phyloP scores from a whole-genome alignment of 2,113 vertebrate species.

The Sebastes fasciatus region DNA sequence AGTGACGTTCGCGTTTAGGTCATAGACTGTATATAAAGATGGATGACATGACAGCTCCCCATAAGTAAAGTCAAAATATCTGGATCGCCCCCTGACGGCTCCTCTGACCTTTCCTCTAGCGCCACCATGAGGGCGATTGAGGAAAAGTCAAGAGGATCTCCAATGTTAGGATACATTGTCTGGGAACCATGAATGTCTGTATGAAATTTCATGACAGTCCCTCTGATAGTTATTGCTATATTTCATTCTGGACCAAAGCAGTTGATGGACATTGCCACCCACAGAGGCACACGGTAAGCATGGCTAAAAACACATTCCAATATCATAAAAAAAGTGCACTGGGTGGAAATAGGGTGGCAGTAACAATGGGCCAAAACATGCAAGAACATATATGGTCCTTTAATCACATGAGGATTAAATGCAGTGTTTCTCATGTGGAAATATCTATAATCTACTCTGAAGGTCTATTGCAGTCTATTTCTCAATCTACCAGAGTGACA shows the following conservation, averaged over 20 bases:
- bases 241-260: neutral
- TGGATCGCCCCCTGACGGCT: too few relatives aligned
- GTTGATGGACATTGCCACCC: too few relatives aligned
- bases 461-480: conserved; percentile 2
- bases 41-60: too few relatives aligned
- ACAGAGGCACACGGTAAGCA: too few relatives aligned
- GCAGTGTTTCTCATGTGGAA: conserved; percentile 22
- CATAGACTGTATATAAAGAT: neutral
- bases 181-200: neutral
- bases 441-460: neutral
- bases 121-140: too few relatives aligned
- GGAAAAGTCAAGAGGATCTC: neutral
- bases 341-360: neutral
- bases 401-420: conserved; percentile 27
- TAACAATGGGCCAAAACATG: neutral
- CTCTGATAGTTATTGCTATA: neutral
- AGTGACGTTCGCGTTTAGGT: neutral
- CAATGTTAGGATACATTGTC: neutral
- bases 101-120: too few relatives aligned
- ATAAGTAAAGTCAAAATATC: too few relatives aligned
- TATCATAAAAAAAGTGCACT: neutral
- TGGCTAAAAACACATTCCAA: neutral
- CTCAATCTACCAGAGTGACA: conserved; percentile 6
- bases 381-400: neutral
- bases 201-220: neutral